phyloP scores from a whole-genome alignment of 2,888 invertebrate genomes.

The Cynaeus angustus region DNA sequence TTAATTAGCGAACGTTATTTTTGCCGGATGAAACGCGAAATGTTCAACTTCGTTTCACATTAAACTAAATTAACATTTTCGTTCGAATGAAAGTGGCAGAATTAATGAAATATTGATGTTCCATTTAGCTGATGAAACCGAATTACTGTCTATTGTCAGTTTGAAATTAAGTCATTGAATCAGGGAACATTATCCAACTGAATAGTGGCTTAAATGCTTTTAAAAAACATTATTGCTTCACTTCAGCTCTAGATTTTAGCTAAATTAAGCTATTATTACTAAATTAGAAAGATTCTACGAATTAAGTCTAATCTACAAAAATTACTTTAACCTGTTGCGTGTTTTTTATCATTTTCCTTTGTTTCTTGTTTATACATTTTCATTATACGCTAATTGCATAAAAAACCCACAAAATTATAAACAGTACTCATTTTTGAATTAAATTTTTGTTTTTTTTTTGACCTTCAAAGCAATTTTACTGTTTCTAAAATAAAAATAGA shows the following conservation, averaged over 20 bases:
- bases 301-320: too few relatives aligned
- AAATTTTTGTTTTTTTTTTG: too few relatives aligned
- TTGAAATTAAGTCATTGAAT: slow-evolving; percentile 40
- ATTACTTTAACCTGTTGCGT: too few relatives aligned
- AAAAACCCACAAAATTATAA: too few relatives aligned
- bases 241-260: background rate
- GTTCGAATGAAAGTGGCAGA: slow-evolving; percentile 33
- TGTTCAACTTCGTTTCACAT: slow-evolving; percentile 9
- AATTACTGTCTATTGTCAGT: slow-evolving; percentile 39
- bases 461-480: too few relatives aligned
- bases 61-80: slow-evolving; percentile 36
- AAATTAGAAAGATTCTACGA: too few relatives aligned
- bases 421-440: too few relatives aligned
- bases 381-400: too few relatives aligned
- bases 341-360: too few relatives aligned
- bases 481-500: too few relatives aligned
- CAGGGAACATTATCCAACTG: slow-evolving; percentile 26
- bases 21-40: slow-evolving; percentile 15
- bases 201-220: slow-evolving; percentile 21
- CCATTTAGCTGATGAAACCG: slow-evolving; percentile 36
- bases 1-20: slow-evolving; percentile 32
- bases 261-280: too few relatives aligned
- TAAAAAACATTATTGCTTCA: background rate
- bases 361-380: too few relatives aligned
- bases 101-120: slow-evolving; percentile 44